Evolutionary conservation across 2,888 invertebrate genomes (phyloP), one percentile per base, ranked within the genome.

Genomic region (Cyclophora albipunctata): DNA sequence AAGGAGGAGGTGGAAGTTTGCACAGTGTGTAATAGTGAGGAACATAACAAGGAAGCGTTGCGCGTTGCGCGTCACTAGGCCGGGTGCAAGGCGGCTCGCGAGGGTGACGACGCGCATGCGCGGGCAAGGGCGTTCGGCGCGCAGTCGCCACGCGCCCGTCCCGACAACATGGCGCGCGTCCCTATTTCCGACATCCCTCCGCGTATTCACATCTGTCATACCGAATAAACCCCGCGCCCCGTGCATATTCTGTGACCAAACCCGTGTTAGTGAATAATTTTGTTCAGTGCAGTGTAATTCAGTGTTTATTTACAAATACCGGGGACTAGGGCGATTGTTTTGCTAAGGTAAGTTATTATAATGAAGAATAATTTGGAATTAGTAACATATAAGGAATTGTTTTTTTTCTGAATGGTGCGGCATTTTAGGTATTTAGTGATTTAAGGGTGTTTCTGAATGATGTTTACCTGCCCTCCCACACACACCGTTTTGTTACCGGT

Each of bases 81-180:
- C 55, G 57, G 73, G 71, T 71, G 74, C 20, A 2, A 5, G n/a
- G 49, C 49, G 55, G 55, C 72, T 70, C 71, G 74, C 33, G 43
- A 70, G 79, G 81, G 81, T 82, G 79, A 81, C 81, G 82, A 5
- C 78, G 79, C 83, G 83, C 86, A 76, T 77, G 84, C 81, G 79
- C 75, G 53, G 63, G 55, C 64, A 64, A 70, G 74, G 55, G 53
- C 56, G 54, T 79, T 75, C 78, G 74, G 80, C 75, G 72, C 86
- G 84, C 86, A 87, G 87, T 87, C 83, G 83, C 77, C 83, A 82
- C 83, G 84, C 86, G 87, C 80, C 75, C 77, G 81, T 79, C 78
- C 78, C 73, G 73, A 37, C 76, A 81, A 81, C 79, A 84, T 83
- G 86, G 84, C 82, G 85, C 63, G 73, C 75, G 77, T 78, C 71